These are phyloP conservation scores for Oscheius onirici DNA, from an alignment of 2,888 invertebrate species.

Conservation along the genomic window DNA sequence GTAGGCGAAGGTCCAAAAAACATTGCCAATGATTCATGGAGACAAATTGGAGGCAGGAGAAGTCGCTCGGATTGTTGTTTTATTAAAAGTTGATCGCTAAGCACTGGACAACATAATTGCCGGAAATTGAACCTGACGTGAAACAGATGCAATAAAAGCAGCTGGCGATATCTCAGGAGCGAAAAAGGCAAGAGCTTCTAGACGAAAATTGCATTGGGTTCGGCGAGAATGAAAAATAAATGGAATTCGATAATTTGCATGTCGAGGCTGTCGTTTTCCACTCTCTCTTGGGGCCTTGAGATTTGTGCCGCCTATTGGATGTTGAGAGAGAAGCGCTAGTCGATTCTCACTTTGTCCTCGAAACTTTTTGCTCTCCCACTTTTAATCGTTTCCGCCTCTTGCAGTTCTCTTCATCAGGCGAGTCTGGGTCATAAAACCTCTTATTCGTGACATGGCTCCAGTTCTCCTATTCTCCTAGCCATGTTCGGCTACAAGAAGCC, in stretches of 20 bases:
- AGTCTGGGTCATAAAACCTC: background rate
- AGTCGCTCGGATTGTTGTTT: too few relatives aligned
- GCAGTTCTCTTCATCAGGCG: background rate
- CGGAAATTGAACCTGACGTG: background rate
- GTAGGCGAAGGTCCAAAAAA: too few relatives aligned
- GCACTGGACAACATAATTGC: too few relatives aligned
- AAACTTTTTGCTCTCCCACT: background rate
- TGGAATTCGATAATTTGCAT: constrained; percentile 24
- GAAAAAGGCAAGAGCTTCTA: background rate
- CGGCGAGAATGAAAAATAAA: constrained; percentile 17
- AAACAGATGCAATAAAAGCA: background rate
- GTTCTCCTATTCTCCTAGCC: background rate
- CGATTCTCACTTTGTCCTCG: constrained; percentile 16
- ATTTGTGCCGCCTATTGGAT: constrained; percentile 34
- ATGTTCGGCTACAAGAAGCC: constrained; percentile 32
- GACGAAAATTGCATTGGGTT: background rate
- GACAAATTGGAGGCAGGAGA: too few relatives aligned
- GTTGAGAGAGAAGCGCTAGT: constrained; percentile 20
- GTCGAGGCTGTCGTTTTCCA: background rate
- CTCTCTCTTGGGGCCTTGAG: constrained; percentile 20
- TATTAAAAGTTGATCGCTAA: too few relatives aligned
- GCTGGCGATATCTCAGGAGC: background rate
- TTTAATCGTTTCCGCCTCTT: background rate
- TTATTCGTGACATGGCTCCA: background rate
- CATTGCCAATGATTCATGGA: too few relatives aligned